phyloP scores from a whole-genome alignment of 1,140 invertebrate genomes.

The Uloborus diversus region DNA sequence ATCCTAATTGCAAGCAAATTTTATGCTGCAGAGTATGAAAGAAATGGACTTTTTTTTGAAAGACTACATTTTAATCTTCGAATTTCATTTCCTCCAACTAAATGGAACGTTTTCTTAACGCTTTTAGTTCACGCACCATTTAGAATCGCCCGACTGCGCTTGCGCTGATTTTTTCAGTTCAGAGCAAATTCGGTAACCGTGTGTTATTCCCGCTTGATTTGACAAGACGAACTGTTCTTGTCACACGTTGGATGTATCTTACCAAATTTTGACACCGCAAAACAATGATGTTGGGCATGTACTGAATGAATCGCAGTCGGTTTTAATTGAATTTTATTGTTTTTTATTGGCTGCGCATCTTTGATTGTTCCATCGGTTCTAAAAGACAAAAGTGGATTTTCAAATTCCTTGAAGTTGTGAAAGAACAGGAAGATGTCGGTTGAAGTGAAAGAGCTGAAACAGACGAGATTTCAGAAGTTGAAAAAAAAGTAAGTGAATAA shows the following conservation, averaged over 20 bases:
- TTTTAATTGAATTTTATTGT: not conserved
- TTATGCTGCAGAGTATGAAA: no score
- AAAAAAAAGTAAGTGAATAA: slow-evolving; percentile 29
- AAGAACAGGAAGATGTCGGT: slow-evolving; percentile 7
- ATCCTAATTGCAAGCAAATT: no score
- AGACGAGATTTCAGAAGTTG: slow-evolving; percentile 20
- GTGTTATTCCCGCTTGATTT: slow-evolving; percentile 11
- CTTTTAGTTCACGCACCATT: slow-evolving; percentile 5
- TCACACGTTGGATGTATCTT: not conserved
- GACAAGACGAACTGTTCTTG: not conserved
- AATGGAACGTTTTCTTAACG: not conserved
- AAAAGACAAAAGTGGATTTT: no score
- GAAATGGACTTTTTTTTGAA: no score
- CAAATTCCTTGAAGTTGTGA: not conserved
- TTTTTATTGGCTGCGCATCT: not conserved
- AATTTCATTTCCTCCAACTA: not conserved
- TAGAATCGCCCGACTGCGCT: not conserved
- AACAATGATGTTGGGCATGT: not conserved
- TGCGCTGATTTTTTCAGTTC: not conserved
- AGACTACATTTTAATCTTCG: no score
- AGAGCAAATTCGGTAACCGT: not conserved
- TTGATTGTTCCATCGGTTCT: not conserved
- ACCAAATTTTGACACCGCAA: not conserved
- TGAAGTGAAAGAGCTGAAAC: slow-evolving; percentile 12
- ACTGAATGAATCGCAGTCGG: not conserved